Base-by-base conservation (phyloP, 1,140 invertebrate species). In the Cotesia typhae region DNA sequence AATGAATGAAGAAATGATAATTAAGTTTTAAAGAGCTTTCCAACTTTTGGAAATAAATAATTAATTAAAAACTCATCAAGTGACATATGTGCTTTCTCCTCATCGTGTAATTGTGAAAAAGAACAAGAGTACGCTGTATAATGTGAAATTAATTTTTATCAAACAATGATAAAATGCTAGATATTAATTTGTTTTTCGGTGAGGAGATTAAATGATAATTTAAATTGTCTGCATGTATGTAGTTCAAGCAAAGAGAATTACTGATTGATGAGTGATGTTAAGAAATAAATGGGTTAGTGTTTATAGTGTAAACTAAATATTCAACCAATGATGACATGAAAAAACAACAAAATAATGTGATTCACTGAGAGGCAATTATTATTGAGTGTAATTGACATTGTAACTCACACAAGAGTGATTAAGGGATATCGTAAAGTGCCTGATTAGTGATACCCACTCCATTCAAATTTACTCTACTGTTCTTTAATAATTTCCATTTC, bases 341-440 rank as follows among this genome's bases (percentile, higher is more conserved):
- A 41, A n/a, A 12, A 47, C 4, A 38, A 47, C n/a, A 47, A 65
- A 65, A 41, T 41, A 65, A 65, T 65, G 63, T 65, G 63, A 65
- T 65, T 65, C 36, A 65, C 63, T 61, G 20, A 12, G 60, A 61
- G 60, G 67, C 51, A 47, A 47, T 47, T 47, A 47, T 47, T 47
- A 10, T 47, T 47, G 41, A 47, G 41, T 47, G 41, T 47, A 47
- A 47, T 47, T 47, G 72, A 63, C 28, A 73, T 51, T 67, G 61
- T 36, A 75, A 61, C 14, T 75, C 61, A 53, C 61, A 71, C 70
- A 67, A 53, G 51, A 64, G 70, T 63, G 12, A 12, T 69, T 52
- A 17, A 79, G 80, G 80, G 80, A 81, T 80, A 84, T 82, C 83
- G 80, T 81, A 79, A 86, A 87, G 85, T 86, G 85, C 85, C 84